Conservation (phyloP, 2,113 vertebrate species). For the Paradoxurus hermaphroditus region DNA sequence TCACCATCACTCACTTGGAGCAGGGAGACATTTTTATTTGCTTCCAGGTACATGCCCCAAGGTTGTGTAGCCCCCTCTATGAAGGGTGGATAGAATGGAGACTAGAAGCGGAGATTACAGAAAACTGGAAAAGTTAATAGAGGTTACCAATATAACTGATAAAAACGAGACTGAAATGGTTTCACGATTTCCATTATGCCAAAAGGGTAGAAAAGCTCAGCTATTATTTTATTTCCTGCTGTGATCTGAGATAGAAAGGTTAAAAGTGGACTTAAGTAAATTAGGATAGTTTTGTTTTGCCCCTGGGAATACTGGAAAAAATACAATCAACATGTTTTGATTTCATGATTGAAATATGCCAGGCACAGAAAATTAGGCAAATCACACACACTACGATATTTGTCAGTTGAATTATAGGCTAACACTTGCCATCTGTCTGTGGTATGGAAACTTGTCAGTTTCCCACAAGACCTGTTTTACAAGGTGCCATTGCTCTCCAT, state of each 20-base stretch:
- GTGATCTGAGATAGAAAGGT: slow-evolving; percentile 61
- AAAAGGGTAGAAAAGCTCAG: neutral
- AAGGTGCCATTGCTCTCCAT: neutral
- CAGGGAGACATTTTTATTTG: neutral
- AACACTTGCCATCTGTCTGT: neutral
- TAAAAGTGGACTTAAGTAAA: slow-evolving; percentile 39
- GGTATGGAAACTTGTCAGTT: neutral
- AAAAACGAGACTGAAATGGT: neutral
- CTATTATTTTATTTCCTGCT: slow-evolving; percentile 39
- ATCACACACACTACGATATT: neutral
- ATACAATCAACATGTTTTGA: neutral
- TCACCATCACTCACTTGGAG: neutral
- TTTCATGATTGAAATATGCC: slow-evolving; percentile 27
- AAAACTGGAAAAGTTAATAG: slow-evolving; percentile 29
- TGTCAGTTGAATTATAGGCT: neutral
- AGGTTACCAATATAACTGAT: neutral
- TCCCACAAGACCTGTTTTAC: neutral
- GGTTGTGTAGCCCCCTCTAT: neutral
- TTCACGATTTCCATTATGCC: neutral
- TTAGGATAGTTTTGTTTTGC: slow-evolving; percentile 45
- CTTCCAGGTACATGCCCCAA: neutral
- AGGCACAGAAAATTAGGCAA: neutral
- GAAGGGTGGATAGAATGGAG: slow-evolving; percentile 2
- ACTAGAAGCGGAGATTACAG: neutral
- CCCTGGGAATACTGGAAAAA: neutral